phyloP scores from a whole-genome alignment of 2,888 invertebrate species.

The Eilema caniola region DNA sequence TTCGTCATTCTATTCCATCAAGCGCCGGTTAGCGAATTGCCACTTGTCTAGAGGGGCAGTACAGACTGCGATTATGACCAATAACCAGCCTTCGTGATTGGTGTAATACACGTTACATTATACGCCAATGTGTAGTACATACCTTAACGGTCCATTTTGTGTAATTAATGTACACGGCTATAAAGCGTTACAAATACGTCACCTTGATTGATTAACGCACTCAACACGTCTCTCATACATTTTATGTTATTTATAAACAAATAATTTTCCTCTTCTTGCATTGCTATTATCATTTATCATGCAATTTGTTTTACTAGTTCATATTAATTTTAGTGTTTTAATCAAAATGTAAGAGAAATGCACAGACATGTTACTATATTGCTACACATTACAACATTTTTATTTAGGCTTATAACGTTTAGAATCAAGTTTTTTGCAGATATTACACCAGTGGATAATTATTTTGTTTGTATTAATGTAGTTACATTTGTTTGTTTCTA shows the following conservation, averaged over 20 bases:
- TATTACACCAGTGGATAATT: background rate
- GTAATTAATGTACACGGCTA: constrained; percentile 10
- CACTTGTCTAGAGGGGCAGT: no score
- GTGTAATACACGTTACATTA: background rate
- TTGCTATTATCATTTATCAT: background rate
- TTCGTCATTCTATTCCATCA: no score
- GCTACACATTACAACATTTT: background rate
- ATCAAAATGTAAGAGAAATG: no score
- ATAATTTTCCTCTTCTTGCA: background rate
- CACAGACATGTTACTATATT: background rate
- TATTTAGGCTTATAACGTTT: background rate
- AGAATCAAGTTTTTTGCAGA: background rate
- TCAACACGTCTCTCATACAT: background rate
- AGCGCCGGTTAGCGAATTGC: no score
- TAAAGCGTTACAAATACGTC: constrained; percentile 12
- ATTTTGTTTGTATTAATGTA: background rate
- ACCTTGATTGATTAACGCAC: constrained; percentile 11
- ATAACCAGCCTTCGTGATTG: background rate
- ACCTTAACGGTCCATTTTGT: constrained; percentile 7
- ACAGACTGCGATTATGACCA: no score
- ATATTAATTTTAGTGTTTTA: background rate
- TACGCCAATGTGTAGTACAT: background rate
- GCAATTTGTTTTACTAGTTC: background rate
- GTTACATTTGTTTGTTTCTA: constrained; percentile 55
- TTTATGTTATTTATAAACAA: background rate